Conservation (phyloP, 2,888 invertebrate species). For the Dinocampus coccinellae region DNA sequence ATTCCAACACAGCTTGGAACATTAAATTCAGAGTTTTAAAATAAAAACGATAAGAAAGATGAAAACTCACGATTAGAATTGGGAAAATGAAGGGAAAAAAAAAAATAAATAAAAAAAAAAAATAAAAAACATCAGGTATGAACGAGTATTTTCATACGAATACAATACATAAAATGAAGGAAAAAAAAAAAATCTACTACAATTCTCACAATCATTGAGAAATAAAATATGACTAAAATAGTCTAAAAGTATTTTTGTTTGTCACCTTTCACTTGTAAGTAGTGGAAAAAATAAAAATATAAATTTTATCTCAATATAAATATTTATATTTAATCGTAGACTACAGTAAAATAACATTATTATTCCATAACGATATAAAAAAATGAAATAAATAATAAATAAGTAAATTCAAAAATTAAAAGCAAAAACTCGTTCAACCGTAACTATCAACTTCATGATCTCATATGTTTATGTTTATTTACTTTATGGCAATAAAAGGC, state of each 20-base stretch:
- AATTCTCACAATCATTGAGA: neutral
- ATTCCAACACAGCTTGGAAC: neutral
- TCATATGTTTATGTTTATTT: conserved; percentile 30
- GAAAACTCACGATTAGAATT: conserved; percentile 17
- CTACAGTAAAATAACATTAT: neutral
- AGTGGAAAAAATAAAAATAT: neutral
- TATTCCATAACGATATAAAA: conserved; percentile 1
- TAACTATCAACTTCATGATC: conserved; percentile 7
- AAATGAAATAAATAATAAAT: neutral
- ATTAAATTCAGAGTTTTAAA: conserved; percentile 4
- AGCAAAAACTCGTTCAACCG: conserved; percentile 10
- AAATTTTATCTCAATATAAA: neutral
- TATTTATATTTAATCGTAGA: neutral
- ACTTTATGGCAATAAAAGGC: conserved; percentile 26
- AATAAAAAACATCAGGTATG: conserved; percentile 19
- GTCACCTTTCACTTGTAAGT: neutral
- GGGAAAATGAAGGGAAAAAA: no score
- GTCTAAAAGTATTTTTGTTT: neutral
- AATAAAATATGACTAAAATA: neutral
- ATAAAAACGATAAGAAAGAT: conserved; percentile 13
- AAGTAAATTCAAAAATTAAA: neutral
- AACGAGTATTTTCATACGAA: neutral
- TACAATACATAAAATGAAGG: neutral
- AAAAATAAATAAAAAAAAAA: no score
- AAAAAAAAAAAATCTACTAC: neutral